Evolutionary conservation across 2,888 invertebrate species (phyloP), one percentile per base, ranked within the genome.

Genomic region (Orgyia antiqua): DNA sequence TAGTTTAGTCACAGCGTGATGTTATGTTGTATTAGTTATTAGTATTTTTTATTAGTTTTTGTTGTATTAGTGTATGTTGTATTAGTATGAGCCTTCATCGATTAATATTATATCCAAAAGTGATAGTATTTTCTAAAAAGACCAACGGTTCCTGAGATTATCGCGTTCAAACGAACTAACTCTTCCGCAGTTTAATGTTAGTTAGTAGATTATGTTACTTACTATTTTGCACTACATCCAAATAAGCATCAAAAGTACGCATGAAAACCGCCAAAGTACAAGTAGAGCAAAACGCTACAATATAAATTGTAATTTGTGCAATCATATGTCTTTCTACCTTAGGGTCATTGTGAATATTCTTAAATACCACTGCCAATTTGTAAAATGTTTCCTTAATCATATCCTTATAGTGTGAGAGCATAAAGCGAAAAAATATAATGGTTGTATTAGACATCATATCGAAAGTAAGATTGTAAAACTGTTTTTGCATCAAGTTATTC

Each of bases 271-370:
- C 31, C 15, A 51, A 0, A 1, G 10, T 0, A 12, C 49, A 51
- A 21, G 29, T 45, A 1, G 31, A 21, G 0, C 54, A 3, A 18
- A 63, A 52, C 0, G 58, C 50, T 1, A 33, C 20, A 1, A 58
- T 36, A 18, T 58, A 68, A 2, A 2, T 20, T 6, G n/a, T 41
- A 0, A 55, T 42, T 24, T 47, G 65, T 15, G 32, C 51, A 3
- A 77, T 58, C 68, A 75, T 70, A 5, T 51, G 35, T 24, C 31
- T 38, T 21, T 79, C 75, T 4, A 72, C 51, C 2, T 46, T 37
- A 0, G 33, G 28, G 30, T 77, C 68, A 25, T 69, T 75, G 34
- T 64, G 47, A 0, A 49, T 30, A 2, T 31, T 31, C 32, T 72
- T 75, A 13, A 73, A 31, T 1, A 8, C 32, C 1, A 68, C 38